Evolutionary conservation across 2,113 vertebrate genomes (phyloP), one percentile per base, ranked within the genome.

Genomic region (Noctilio leporinus): DNA sequence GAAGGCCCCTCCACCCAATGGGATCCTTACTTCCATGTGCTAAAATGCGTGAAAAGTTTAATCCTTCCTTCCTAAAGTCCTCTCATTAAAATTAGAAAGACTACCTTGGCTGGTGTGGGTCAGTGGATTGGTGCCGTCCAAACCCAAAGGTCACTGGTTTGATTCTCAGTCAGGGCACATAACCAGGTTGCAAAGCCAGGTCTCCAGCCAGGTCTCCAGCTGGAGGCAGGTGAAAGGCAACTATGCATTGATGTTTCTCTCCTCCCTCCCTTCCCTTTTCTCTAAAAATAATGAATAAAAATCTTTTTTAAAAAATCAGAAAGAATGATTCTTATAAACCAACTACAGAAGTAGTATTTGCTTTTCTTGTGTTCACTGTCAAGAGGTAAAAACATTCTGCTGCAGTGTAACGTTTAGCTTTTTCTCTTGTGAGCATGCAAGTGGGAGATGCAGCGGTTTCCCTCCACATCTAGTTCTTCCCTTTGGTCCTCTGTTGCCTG

Each of bases 371-470:
- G 67, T 55, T 97, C 95, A 94, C 89, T 91, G 86, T 20, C 87
- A 67, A 93, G 59, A 93, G 85, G 72, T 92, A 64, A 85, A 93
- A 81, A 83, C n/a, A 87, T n/a, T 94, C 72, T 91, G 43, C 65
- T 83, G 73, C 1, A 0, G 59, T 59, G 7, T 26, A 59, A 45
- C 33, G 24, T 57, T 90, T 76, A 45, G 67, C 45, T 10, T 90
- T 97, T 96, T 95, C 88, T 93, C 65, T 95, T 94, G 45, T 80
- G 86, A 86, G 72, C 67, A 10, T 78, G 28, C 93, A 97, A 96
- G 95, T 96, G 95, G 88, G 86, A 47, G 57, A 92, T 90, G 47
- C 57, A 96, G 93, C 75, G 96, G 45, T 62, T 92, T 86, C 89
- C 15, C 76, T 96, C 49, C 92, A 77, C 86, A 89, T 73, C 91